These are phyloP conservation scores for Cettia cetti DNA, from an alignment of 2,113 vertebrate species.

Conservation along the genomic window DNA sequence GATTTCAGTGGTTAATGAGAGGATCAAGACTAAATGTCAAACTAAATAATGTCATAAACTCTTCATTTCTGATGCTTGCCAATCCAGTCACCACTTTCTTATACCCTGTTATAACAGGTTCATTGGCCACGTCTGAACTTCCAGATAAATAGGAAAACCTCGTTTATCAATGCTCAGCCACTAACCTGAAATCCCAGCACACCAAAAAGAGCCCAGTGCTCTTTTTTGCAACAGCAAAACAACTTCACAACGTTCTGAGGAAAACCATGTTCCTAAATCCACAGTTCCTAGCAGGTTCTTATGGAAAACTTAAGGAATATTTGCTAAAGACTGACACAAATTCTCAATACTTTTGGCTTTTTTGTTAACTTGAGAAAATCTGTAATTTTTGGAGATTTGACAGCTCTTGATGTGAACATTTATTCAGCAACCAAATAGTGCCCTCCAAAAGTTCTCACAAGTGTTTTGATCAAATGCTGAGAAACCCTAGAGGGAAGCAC, in stretches of 20 bases:
- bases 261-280: background rate
- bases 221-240: background rate
- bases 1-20: constrained; percentile 11
- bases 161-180: background rate
- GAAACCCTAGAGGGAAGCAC: background rate
- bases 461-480: background rate
- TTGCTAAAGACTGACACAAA: background rate
- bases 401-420: rapidly evolving
- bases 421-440: background rate
- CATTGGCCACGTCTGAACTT: background rate
- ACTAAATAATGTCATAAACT: background rate
- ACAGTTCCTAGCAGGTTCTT: background rate
- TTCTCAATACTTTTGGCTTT: background rate
- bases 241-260: background rate
- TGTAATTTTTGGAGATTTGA: background rate
- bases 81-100: background rate
- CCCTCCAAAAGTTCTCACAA: background rate
- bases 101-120: background rate
- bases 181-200: background rate
- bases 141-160: background rate
- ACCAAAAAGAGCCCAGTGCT: background rate
- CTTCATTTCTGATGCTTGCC: background rate
- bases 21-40: constrained; percentile 20
- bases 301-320: background rate
- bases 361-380: background rate